Evolutionary conservation across 2,888 invertebrate species (phyloP), one percentile per base, ranked within the genome.

Genomic region (Mayetiola destructor): DNA sequence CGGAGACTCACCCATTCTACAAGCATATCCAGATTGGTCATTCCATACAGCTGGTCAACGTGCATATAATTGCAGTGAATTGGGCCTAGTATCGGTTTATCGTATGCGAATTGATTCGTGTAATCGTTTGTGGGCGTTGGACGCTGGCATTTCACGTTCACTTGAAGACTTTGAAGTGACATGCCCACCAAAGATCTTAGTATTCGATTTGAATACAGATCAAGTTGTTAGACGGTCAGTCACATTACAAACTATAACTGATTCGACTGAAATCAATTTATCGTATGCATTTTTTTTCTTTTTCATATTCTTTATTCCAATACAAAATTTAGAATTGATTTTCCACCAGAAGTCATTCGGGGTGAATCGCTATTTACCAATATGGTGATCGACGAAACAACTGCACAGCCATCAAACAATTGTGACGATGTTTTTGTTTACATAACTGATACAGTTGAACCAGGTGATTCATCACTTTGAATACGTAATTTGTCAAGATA

Each of bases 351-450:
- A 67, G 79, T 85, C 21, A 68, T 87, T 53, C 76, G 88, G n/a
- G 84, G 85, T 0, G 80, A 82, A 63, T 80, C 85, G 0, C 74
- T 90, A 20, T 77, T 87, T 59, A 88, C 89, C 18, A 90, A 89
- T 72, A 66, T 90, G 59, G 77, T 87, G 16, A 77, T 90, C 59
- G 89, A 89, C 64, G 87, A 88, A 65, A 80, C 79, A 0, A 75
- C 80, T 10, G 76, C 80, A 1, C 75, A 78, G 20, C 75, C 77
- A 35, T 76, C 78, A 1, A 71, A 71, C 23, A 75, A 75, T 35
- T 90, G 89, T 64, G 88, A 89, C 66, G 79, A 85, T 63, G 80
- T 85, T 14, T 85, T 84, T 65, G 80, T 83, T 0, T 90, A 90
- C 70, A 85, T 89, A 63, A 80, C 81, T 27, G 89, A 90, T 67